A percentile compares a stretch with the other conserved stretches of the same genome.
Evolutionary conservation across 2,797 vertebrate species (phyloP).

Genomic region (Acipenser transmontanus): DNA sequence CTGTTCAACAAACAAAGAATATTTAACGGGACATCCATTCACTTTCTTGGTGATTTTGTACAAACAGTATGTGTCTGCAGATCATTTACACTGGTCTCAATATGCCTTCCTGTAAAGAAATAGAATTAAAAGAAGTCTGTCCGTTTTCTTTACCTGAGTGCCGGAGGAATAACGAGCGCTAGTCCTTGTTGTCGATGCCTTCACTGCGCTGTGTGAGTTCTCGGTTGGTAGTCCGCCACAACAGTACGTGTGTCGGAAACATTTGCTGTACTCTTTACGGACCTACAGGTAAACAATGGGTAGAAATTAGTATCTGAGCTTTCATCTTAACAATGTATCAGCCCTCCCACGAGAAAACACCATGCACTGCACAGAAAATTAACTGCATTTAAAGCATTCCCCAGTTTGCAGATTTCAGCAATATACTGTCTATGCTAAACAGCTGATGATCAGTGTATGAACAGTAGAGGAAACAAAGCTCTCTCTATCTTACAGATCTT

Average conservation of each 20-base stretch:
- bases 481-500: background rate
- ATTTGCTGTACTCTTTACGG: constrained; percentile 95
- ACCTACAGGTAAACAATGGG: constrained; percentile 55
- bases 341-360: background rate
- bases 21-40: constrained; percentile 45
- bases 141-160: constrained; percentile 78
- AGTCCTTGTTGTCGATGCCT: constrained; percentile 87
- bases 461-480: background rate
- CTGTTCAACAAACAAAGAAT: constrained; percentile 76
- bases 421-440: background rate
- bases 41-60: constrained; percentile 1
- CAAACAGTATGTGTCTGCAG: background rate
- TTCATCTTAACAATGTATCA: background rate
- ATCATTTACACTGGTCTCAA: constrained; percentile 37
- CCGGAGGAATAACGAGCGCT: constrained; percentile 95
- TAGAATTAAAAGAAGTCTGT: constrained; percentile 48
- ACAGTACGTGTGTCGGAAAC: constrained; percentile 94
- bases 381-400: background rate
- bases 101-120: constrained; percentile 44
- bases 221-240: constrained; percentile 85
- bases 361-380: background rate
- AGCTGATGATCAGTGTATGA: background rate
- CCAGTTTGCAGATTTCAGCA: background rate
- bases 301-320: constrained; percentile 5
- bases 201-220: constrained; percentile 89